Conservation (phyloP, 92 coral and sea anemone genomes). For the Zoanthus gigantus region DNA sequence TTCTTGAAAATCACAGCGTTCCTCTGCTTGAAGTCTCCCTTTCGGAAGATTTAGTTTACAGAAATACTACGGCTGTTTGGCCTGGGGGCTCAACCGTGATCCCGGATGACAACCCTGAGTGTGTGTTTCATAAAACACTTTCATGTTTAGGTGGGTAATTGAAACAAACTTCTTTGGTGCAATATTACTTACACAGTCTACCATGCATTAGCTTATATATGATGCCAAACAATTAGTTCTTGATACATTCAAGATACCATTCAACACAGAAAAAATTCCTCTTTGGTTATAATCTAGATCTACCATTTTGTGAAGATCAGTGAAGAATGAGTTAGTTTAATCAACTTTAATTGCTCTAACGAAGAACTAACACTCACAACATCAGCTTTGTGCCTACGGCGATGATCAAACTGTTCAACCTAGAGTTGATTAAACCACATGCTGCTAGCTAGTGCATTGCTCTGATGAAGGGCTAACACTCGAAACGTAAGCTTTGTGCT, state of each 20-base stretch:
- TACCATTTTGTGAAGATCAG: no score
- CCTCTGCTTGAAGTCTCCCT: constrained; percentile 12
- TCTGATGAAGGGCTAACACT: no score
- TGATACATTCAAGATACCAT: neutral
- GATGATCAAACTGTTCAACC: no score
- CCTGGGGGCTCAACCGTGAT: constrained; percentile 36
- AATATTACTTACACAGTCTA: neutral
- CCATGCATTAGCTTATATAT: neutral
- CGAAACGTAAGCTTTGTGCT: no score
- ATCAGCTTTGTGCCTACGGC: no score
- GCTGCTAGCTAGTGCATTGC: no score
- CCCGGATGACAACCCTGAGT: constrained; percentile 38
- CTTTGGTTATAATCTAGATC: no score
- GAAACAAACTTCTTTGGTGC: neutral
- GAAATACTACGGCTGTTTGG: constrained; percentile 12
- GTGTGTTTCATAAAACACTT: neutral
- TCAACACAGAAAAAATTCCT: neutral
- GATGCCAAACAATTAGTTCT: neutral
- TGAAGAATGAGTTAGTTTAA: no score
- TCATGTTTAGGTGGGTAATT: constrained; percentile 9
- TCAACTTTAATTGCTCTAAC: no score
- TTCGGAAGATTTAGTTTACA: neutral
- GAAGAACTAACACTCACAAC: no score
- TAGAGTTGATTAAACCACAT: no score
- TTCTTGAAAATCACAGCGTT: neutral